Base-by-base conservation (phyloP, 2,888 invertebrate genomes). In the Leucophenga montana region DNA sequence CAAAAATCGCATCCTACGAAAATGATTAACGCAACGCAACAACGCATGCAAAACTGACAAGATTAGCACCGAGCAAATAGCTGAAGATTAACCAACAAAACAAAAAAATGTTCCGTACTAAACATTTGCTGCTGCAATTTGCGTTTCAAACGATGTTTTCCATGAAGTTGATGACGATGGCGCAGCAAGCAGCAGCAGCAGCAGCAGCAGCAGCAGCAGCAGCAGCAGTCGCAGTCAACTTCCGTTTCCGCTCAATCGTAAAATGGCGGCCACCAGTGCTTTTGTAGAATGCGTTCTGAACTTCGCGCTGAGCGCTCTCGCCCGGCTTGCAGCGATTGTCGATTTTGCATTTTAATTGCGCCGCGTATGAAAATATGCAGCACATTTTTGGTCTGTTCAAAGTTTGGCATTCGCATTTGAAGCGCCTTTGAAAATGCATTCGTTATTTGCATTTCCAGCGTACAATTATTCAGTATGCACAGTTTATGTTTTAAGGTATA, bases 301-400 rank as follows among this genome's bases (percentile, higher is more conserved):
- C 61, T 16, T 66, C 31, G 16, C 14, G n/a, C 11, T 14, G 8
- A 48, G 22, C 61, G 59, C 14, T 39, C 11, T 39, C 39, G 18
- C 57, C 48, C 59, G 16, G 64, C 59, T 70, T 71, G 68, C 74
- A 73, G 75, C 73, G 77, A 71, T 81, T 77, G 77, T 75, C 74
- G 75, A 77, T 77, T 84, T 83, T 82, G 84, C 79, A 85, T 85
- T 84, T 84, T 84, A 84, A 84, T 85, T 80, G 79, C 82, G 82
- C 73, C 73, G 80, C 78, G 76, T 76, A 62, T 74, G 70, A 82
- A 82, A 82, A 81, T 82, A 79, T 80, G 82, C 81, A 79, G 5
- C n/a, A 46, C 39, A 31, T 16, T 62, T 53, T 74, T 75, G 20
- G 31, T 71, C 70, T 70, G 68, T 57, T 56, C 71, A 57, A 18